Evolutionary conservation across 2,113 vertebrate genomes (phyloP).

Genomic region (Argyrosomus japonicus): DNA sequence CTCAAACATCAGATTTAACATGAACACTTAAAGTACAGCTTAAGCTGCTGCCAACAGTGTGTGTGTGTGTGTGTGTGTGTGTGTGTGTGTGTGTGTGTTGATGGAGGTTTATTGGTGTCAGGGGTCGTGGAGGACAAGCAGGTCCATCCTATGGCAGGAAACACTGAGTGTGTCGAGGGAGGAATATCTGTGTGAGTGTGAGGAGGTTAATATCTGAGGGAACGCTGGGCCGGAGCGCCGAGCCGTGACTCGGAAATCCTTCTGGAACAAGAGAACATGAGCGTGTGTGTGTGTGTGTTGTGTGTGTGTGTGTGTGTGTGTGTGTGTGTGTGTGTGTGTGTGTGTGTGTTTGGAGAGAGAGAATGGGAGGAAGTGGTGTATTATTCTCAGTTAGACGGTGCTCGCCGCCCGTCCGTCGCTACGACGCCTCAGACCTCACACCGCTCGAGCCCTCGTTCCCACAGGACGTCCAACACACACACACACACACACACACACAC

Average conservation of each 20-base stretch:
- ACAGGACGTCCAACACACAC: conserved; percentile 42
- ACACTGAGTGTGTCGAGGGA: conserved; percentile 46
- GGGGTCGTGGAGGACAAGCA: conserved; percentile 67
- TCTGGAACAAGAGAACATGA: conserved; percentile 47
- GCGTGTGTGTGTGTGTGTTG: conserved; percentile 34
- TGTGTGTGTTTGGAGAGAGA: conserved; percentile 21
- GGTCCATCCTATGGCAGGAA: conserved; percentile 74
- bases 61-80: conserved; percentile 22
- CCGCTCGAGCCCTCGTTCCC: conserved; percentile 1
- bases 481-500: conserved; percentile 27
- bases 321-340: conserved; percentile 40
- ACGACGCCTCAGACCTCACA: conserved; percentile 65
- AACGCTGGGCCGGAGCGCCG: conserved; percentile 1
- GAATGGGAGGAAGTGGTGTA: conserved; percentile 72
- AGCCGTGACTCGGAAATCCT: conserved; percentile 70
- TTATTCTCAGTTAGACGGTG: conserved; percentile 63
- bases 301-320: conserved; percentile 20
- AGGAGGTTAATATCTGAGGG: conserved; percentile 51
- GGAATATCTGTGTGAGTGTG: conserved; percentile 46
- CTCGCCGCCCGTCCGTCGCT: conserved; percentile 52
- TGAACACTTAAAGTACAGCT: too few relatives aligned
- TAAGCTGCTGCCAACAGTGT: too few relatives aligned
- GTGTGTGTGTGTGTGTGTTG: conserved; percentile 32
- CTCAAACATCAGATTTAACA: too few relatives aligned
- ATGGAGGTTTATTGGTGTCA: conserved; percentile 63